Conservation (phyloP, 2,888 invertebrate species). For the Maniola hyperantus region DNA sequence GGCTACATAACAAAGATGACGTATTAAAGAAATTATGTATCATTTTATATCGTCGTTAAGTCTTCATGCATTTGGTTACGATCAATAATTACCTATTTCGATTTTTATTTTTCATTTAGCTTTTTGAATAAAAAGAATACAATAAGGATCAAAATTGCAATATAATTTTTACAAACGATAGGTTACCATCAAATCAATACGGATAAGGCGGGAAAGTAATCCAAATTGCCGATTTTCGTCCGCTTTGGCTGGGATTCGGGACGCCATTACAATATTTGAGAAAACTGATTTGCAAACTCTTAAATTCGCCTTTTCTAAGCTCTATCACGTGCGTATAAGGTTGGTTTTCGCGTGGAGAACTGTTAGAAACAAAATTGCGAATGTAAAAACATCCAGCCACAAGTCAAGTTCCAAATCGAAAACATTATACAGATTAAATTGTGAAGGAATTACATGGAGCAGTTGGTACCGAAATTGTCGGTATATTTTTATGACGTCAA, state of each 20-base stretch:
- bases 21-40: not conserved
- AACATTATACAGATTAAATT: constrained; percentile 73
- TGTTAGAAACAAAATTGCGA: constrained; percentile 41
- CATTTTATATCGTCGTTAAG: not conserved
- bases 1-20: not conserved
- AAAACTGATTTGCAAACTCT: constrained; percentile 49
- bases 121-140: not conserved
- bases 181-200: constrained; percentile 41
- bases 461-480: constrained; percentile 6
- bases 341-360: constrained; percentile 37
- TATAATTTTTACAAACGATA: constrained; percentile 14
- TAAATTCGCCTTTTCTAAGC: constrained; percentile 20
- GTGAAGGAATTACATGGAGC: constrained; percentile 51
- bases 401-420: constrained; percentile 71
- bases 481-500: not conserved
- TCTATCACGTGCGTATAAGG: constrained; percentile 29
- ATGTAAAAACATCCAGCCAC: constrained; percentile 56
- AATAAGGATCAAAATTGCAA: not conserved
- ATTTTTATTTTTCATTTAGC: not conserved
- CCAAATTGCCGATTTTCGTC: constrained; percentile 65
- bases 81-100: no score
- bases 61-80: no score
- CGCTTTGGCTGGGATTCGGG: constrained; percentile 57
- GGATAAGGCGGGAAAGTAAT: constrained; percentile 58
- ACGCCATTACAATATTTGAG: constrained; percentile 66